Base-by-base conservation (phyloP, 2,888 invertebrate species). In the Ophion ventricosus region DNA sequence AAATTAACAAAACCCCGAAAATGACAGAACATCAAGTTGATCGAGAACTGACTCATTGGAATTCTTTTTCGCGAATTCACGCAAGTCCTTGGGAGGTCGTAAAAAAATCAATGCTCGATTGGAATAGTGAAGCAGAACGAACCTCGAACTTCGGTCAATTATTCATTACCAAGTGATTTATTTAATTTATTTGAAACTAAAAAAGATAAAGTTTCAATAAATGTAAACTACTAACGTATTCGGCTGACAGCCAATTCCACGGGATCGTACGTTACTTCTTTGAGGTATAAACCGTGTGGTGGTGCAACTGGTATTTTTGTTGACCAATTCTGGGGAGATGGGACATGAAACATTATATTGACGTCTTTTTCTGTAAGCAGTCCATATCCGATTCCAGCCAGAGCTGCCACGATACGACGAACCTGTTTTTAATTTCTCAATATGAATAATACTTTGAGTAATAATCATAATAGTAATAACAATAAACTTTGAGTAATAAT, bases 331-430 rank as follows among this genome's bases (percentile, higher is more conserved):
- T 95, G 91, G 88, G 95, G 95, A 0, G 96, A 96, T 0, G 98
- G 98, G 63, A 97, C 94, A 91, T 97, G 96, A 77, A 98, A 94
- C 97, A 98, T 97, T 89, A 95, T 94, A 91, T 95, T 95, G 81
- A 98, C 94, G 89, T 97, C 96, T 87, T 95, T 94, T 64, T 95
- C 93, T 49, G 95, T 94, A 66, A 97, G 92, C 88, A 92, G 94
- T 73, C 95, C 96, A 83, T 92, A 92, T 7, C 95, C 97, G 1
- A 96, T 95, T 5, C 95, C 94, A 74, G 97, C 92, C 64, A 97
- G 90, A 4, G 96, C 93, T 61, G 95, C 96, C 79, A 97, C 95
- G 92, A 97, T 97, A 82, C 97, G 95, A 73, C 98, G 95, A 63
- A 98, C 96, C 97, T 97, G 93, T 93, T 88, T 79, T 56, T 17